Percentiles rank a stretch among this genome's conserved stretches.
Evolutionary conservation across 2,113 vertebrate species (phyloP).

Genomic region (Lycaon pictus): DNA sequence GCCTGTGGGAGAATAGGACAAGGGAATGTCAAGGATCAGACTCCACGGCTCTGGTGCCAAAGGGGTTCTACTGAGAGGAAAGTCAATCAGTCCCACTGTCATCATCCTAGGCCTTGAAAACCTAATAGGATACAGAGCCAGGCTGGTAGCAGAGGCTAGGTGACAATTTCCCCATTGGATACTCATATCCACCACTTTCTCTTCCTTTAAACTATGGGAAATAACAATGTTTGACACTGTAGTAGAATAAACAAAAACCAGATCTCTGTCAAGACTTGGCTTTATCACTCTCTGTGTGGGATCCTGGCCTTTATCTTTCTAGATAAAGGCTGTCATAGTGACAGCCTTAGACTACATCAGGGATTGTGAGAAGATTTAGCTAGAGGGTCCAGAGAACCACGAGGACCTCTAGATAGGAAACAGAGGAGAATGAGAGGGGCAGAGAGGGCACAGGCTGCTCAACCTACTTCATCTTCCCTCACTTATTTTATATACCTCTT

Average conservation of each 20-base stretch:
- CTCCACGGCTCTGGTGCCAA: neutral
- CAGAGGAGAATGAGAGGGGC: rapidly evolving
- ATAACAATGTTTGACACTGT: rapidly evolving
- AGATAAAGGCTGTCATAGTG: neutral
- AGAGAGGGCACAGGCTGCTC: neutral
- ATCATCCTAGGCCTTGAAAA: neutral
- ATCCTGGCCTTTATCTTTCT: neutral
- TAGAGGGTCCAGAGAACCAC: rapidly evolving
- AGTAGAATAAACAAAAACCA: neutral
- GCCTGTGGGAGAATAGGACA: slow-evolving; percentile 86
- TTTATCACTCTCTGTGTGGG: neutral
- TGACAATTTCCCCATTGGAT: neutral
- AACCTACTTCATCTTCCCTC: neutral
- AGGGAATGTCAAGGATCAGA: neutral
- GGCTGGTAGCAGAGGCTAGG: neutral
- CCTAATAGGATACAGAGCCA: neutral
- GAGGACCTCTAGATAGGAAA: neutral
- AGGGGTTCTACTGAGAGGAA: neutral
- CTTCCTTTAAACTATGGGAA: neutral
- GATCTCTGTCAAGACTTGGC: neutral
- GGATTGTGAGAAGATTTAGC: neutral
- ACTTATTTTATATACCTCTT: neutral
- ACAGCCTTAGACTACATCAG: neutral
- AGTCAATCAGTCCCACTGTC: neutral
- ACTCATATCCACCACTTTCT: neutral